Base-by-base conservation (phyloP, 2,797 vertebrate species). In the Urocyon cinereoargenteus region DNA sequence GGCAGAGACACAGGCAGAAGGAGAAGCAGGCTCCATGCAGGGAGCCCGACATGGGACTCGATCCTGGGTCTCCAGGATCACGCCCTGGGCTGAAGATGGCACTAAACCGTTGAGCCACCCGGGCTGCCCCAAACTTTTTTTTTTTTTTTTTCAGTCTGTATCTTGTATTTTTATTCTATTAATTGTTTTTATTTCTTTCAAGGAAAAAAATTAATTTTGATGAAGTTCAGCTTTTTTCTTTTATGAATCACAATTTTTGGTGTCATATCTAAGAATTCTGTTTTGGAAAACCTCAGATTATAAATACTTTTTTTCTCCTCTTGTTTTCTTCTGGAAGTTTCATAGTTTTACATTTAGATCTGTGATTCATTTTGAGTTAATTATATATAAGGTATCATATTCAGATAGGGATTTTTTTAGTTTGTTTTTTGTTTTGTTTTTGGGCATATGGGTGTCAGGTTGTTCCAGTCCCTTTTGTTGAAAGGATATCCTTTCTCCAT, bases 291-390 rank as follows among this genome's bases (percentile, higher is more conserved):
- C 36, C n/a, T 75, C 55, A 86, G 66, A 31, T 89, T 88, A 21
- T 83, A 18, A 79, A 57, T 51, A n/a, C 19, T n/a, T 36, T 90
- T 89, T 36, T 94, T 84, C 22, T 19, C 18, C 31, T 68, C 2
- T 66, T 66, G 2, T 61, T 72, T 88, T 83, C 21, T 72, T 83
- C 22, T 49, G 40, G 78, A 73, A 83, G 82, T 31, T 57, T 16
- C 21, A 6, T 81, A 70, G 51, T 86, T 77, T 86, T 57, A 64
- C 18, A 0, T 68, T 79, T 86, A 89, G 72, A 34, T 36, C 49
- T 62, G 1, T 94, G 45, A 72, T 77, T 96, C 9, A 15, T 92
- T 92, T 61, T 95, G 88, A 90, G 31, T 61, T 75, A 90, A 73
- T 55, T 87, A 73, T 77, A 1, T 68, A 8, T 61, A 81, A 72